Base-by-base conservation (phyloP, 2,797 vertebrate species). In the Schizopygopsis malacanthus region DNA sequence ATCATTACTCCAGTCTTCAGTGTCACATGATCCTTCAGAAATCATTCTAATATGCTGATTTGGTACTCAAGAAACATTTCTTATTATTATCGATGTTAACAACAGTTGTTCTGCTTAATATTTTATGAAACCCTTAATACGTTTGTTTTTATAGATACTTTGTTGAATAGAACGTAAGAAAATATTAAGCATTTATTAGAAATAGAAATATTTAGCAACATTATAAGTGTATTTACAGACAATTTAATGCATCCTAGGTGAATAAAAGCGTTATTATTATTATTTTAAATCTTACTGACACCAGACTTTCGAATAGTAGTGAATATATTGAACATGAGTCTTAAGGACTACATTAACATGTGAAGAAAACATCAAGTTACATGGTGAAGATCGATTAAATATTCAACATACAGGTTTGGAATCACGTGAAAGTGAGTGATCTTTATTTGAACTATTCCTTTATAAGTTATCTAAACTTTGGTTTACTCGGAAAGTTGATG, bases 401-500 rank as follows among this genome's bases (percentile, higher is more conserved):
- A 56, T 41, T n/a, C 20, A 78, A 33, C 20, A 77, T 37, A 33
- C 4, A 22, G 28, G 47, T 54, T 59, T n/a, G 37, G 20, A 78
- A 59, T 9, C 8, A 59, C 37, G 25, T 16, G 37, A 41, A 1
- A n/a, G 52, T 25, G 37, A 39, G 20, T 52, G 2, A 77, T 77
- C 20, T 13, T 77, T 22, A 39, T 39, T 56, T 77, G 1, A 61
- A 25, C 22, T 43, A 43, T 25, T 43, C 1, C 39, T 79, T 18
- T 25, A 61, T 6, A 43, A 18, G 22, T 50, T 75, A 73, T 63
- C 4, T 63, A 63, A 75, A 73, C 25, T 73, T 82, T 0, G 13
- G n/a, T 37, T n/a, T 67, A 16, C 43, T 79, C 4, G 25, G 71
- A 86, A 81, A 80, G 47, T 56, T 87, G 28, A 79, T 12, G 1